Conservation (phyloP, 2,113 vertebrate genomes). For the Dendrocopos noguchii region DNA sequence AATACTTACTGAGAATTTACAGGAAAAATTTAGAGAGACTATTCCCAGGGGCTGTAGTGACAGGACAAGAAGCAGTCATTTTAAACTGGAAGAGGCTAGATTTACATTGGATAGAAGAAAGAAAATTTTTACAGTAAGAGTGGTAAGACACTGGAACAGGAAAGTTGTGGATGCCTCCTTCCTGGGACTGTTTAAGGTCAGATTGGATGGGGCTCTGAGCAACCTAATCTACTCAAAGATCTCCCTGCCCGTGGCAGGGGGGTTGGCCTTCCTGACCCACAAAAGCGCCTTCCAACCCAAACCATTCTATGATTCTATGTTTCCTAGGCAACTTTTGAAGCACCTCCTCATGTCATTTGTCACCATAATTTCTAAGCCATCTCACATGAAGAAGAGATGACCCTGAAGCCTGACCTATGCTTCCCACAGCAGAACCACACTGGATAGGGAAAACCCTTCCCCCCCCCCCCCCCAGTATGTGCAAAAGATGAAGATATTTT, state of each 20-base stretch:
- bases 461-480: background rate
- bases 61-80: background rate
- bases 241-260: background rate
- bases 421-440: background rate
- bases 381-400: background rate
- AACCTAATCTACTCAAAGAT: background rate
- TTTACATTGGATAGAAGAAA: background rate
- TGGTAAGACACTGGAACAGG: background rate
- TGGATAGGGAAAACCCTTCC: background rate
- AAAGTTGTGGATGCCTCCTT: background rate
- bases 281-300: background rate
- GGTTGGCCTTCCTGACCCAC: background rate
- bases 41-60: background rate
- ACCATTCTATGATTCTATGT: background rate
- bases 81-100: background rate
- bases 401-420: background rate
- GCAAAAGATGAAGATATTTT: background rate
- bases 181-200: background rate
- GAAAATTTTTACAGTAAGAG: background rate
- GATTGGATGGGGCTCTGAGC: rapidly evolving
- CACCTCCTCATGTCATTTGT: background rate
- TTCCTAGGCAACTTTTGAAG: background rate
- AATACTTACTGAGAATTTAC: background rate
- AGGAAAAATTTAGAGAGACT: background rate
- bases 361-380: background rate